These are phyloP conservation scores for Epizoanthus fatuus DNA, from an alignment of 92 coral and sea anemone species.

Conservation along the genomic window DNA sequence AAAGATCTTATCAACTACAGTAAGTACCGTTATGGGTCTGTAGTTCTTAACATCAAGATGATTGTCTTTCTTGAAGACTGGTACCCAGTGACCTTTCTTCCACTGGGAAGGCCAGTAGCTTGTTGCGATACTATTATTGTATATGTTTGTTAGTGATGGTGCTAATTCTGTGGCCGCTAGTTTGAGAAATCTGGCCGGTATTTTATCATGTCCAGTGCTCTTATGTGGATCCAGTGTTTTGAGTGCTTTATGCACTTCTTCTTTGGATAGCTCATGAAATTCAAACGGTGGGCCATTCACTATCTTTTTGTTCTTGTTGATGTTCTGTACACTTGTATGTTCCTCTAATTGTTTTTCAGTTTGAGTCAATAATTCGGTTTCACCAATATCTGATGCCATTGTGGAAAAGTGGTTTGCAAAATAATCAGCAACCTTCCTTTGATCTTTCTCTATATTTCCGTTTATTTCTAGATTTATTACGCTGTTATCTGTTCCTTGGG, in stretches of 20 bases:
- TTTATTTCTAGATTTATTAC: constrained; percentile 36
- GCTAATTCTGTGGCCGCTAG: constrained; percentile 37
- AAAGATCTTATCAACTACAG: constrained; percentile 54
- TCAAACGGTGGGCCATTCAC: no score
- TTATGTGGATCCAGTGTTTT: constrained; percentile 32
- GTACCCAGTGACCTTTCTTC: constrained; percentile 42
- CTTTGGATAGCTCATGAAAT: no score
- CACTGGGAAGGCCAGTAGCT: constrained; percentile 33
- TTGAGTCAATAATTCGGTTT: constrained; percentile 20
- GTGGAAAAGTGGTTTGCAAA: constrained; percentile 52
- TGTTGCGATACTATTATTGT: constrained; percentile 33
- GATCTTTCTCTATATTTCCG: constrained; percentile 38
- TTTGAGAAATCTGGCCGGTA: constrained; percentile 24
- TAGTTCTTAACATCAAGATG: constrained; percentile 54
- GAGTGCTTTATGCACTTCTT: constrained; percentile 19
- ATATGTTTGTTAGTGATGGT: constrained; percentile 29
- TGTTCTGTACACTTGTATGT: no score
- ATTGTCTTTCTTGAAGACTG: constrained; percentile 63
- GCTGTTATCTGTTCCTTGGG: background rate
- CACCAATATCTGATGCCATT: constrained; percentile 51
- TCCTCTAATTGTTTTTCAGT: constrained; percentile 33
- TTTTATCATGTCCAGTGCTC: constrained; percentile 20
- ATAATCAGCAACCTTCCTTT: constrained; percentile 49
- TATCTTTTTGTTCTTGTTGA: no score
- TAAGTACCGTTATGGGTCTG: constrained; percentile 52